Evolutionary conservation across 2,113 vertebrate species (phyloP), one percentile per base, ranked within the genome.

Genomic region (Rutilus rutilus): DNA sequence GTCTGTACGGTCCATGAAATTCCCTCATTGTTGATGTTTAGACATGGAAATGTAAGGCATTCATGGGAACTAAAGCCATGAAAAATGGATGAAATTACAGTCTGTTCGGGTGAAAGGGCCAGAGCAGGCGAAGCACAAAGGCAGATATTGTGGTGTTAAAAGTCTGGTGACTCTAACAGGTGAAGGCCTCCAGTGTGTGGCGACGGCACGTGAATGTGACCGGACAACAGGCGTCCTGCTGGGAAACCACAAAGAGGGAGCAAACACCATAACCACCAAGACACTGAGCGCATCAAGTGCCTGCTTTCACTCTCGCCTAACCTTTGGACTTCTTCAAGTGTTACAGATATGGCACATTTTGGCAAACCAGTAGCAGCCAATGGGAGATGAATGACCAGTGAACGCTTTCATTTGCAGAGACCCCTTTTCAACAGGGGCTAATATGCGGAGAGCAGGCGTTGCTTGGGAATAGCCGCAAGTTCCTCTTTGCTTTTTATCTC

Each of bases 41-140:
- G 94, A 95, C 94, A 96, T 94, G 95, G 94, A 95, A 94, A 96
- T 96, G 94, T 92, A 93, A 94, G 93, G 95, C 93, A 94, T 96
- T 97, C 95, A 95, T 85, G 92, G 89, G 79, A 89, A 90, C 93
- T 91, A 93, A 92, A 95, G 94, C 92, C 95, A 95, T 96, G 94
- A 94, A 95, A 95, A 96, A 97, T 95, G 92, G 94, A 94, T 94
- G 93, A 95, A 95, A 96, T 96, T 96, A 96, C 91, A 90, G 94
- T 95, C 94, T 94, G 94, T 95, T 95, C 91, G 93, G 91, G 88
- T 92, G 94, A 95, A 95, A 93, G 94, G 90, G 88, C 83, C 62
- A 39, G 82, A 76, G 78, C 67, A 45, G 89, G 14, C 89, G 92
- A 92, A 91, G 94, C 91, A 93, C 93, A 90, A 93, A 94, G 92